Evolutionary conservation across 1,140 invertebrate species (phyloP).

Genomic region (Cheumatopsyche charites): DNA sequence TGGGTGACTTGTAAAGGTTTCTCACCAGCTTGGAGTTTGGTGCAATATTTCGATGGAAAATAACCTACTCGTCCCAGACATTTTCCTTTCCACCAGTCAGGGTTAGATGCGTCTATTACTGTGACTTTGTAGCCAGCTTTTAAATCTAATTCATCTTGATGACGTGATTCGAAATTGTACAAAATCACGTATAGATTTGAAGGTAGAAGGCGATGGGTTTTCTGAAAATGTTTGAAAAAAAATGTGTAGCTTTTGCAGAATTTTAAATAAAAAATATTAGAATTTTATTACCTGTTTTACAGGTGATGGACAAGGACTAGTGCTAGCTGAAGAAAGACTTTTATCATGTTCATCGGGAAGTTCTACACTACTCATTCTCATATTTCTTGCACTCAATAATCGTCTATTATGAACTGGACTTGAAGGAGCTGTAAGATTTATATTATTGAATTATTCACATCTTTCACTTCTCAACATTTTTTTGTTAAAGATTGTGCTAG

Average conservation of each 20-base stretch:
- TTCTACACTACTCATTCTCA: conserved; percentile 90
- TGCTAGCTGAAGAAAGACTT: conserved; percentile 87
- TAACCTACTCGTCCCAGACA: conserved; percentile 90
- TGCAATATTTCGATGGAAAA: conserved; percentile 94
- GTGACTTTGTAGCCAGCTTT: conserved; percentile 95
- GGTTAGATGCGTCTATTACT: conserved; percentile 91
- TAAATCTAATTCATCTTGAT: conserved; percentile 91
- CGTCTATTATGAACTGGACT: conserved; percentile 84
- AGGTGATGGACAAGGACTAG: conserved; percentile 90
- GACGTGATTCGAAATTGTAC: conserved; percentile 93
- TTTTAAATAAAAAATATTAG: background rate
- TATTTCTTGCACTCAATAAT: conserved; percentile 77
- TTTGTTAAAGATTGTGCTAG: background rate
- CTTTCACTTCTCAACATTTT: too few relatives aligned
- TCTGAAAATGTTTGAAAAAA: conserved; percentile 64
- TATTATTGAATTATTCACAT: background rate
- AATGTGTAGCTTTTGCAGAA: background rate
- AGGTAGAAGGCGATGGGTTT: conserved; percentile 82
- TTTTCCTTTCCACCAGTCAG: conserved; percentile 97
- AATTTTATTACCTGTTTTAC: conserved; percentile 60
- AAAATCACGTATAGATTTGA: conserved; percentile 93
- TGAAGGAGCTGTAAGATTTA: conserved; percentile 75
- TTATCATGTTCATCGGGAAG: conserved; percentile 86
- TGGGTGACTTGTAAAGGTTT: conserved; percentile 83
- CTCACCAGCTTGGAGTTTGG: conserved; percentile 86